phyloP scores from a whole-genome alignment of 2,797 vertebrate genomes.

The Octomys mimax region DNA sequence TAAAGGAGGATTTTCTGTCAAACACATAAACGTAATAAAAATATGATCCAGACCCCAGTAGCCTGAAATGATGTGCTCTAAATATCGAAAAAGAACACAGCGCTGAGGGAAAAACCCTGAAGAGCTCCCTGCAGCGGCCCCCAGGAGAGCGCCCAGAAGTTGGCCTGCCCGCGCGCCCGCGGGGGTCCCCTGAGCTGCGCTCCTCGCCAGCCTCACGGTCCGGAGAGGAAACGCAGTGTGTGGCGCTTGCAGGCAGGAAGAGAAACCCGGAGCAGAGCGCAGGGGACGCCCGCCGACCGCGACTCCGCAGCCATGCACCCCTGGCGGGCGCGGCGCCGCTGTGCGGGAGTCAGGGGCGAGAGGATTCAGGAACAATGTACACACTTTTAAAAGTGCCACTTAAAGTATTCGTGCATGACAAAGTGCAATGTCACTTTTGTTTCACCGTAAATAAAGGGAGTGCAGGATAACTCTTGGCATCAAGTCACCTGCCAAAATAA shows the following conservation, averaged over 20 bases:
- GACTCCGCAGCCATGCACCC: not conserved
- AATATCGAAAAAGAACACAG: not conserved
- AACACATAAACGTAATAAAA: slow-evolving; percentile 7
- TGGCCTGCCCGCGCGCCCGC: too few species aligned
- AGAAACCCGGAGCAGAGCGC: not conserved
- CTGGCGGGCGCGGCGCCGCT: slow-evolving; percentile 17
- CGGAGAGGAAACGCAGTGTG: too few species aligned
- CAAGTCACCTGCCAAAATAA: slow-evolving; percentile 83
- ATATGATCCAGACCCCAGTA: not conserved
- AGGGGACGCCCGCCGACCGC: not conserved
- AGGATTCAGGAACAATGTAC: slow-evolving; percentile 82
- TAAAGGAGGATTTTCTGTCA: not conserved
- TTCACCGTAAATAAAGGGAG: slow-evolving; percentile 88
- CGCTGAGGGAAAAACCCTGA: not conserved
- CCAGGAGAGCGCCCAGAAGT: not conserved
- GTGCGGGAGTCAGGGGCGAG: slow-evolving; percentile 82
- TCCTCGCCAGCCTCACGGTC: not conserved
- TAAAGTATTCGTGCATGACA: slow-evolving; percentile 84
- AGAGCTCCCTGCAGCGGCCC: not conserved
- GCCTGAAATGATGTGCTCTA: not conserved
- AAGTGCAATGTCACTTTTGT: slow-evolving; percentile 87
- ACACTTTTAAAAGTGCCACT: slow-evolving; percentile 85
- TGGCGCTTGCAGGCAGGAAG: too few species aligned
- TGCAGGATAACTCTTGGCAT: slow-evolving; percentile 83
- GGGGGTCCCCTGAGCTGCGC: not conserved